Evolutionary conservation across 2,113 vertebrate genomes (phyloP).

Genomic region (Megaleporinus macrocephalus): DNA sequence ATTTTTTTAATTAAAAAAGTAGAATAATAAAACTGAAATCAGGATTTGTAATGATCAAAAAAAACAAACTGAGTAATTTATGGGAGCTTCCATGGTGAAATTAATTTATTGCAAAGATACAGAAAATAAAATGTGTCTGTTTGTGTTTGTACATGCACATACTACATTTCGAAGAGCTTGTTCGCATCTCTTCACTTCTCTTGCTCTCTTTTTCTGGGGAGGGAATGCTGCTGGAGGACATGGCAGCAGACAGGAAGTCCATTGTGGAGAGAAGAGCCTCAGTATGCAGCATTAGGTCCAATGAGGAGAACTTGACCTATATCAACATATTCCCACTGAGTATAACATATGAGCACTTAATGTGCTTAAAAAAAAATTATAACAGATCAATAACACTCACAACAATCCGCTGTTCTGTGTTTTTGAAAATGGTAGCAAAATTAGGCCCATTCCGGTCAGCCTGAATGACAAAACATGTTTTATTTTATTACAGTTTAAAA

Average conservation of each 20-base stretch:
- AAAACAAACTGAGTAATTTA: no score
- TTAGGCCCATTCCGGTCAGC: slow-evolving; percentile 85
- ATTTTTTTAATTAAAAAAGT: no score
- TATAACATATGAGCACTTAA: neutral
- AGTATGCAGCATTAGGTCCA: slow-evolving; percentile 89
- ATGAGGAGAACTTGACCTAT: slow-evolving; percentile 88
- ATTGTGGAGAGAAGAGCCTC: slow-evolving; percentile 91
- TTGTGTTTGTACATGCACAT: slow-evolving; percentile 27
- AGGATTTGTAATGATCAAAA: no score
- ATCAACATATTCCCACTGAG: neutral
- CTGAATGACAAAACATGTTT: slow-evolving; percentile 66
- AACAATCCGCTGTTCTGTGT: slow-evolving; percentile 84
- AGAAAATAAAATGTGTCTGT: no score
- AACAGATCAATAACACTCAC: slow-evolving; percentile 73
- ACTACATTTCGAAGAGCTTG: slow-evolving; percentile 67
- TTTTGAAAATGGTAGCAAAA: slow-evolving; percentile 83
- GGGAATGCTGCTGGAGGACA: slow-evolving; percentile 67
- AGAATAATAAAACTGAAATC: no score
- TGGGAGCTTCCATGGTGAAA: no score
- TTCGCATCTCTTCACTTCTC: slow-evolving; percentile 73
- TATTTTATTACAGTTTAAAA: neutral
- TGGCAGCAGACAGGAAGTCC: slow-evolving; percentile 82
- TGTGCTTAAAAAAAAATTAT: neutral
- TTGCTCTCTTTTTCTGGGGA: slow-evolving; percentile 71
- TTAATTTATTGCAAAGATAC: no score